These are phyloP conservation scores for Cryptus viduatorius DNA, from an alignment of 2,888 invertebrate genomes.

Conservation along the genomic window DNA sequence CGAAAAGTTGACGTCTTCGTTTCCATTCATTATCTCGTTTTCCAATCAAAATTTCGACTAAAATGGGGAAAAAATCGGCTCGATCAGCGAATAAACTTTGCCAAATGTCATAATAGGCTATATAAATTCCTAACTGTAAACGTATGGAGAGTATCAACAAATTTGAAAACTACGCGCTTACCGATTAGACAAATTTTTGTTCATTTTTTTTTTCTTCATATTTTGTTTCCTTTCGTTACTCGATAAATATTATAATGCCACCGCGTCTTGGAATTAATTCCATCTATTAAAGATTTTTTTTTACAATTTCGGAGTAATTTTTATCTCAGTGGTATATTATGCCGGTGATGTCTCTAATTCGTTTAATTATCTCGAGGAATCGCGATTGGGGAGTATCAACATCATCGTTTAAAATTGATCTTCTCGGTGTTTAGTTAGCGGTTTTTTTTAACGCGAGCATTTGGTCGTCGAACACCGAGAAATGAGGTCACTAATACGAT, in stretches of 20 bases:
- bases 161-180: constrained; percentile 76
- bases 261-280: constrained; percentile 52
- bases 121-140: constrained; percentile 71
- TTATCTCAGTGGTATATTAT: constrained; percentile 30
- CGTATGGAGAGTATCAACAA: constrained; percentile 81
- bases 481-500: background rate
- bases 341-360: constrained; percentile 1
- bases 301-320: constrained; percentile 50
- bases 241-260: constrained; percentile 60
- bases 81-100: constrained; percentile 77
- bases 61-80: constrained; percentile 35
- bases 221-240: constrained; percentile 39
- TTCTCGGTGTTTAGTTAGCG: background rate
- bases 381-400: background rate
- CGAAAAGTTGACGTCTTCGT: background rate
- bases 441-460: constrained; percentile 28
- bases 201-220: constrained; percentile 49
- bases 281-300: constrained; percentile 47
- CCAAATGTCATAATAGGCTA: constrained; percentile 78
- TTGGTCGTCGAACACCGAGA: background rate
- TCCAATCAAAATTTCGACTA: constrained; percentile 24
- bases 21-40: background rate
- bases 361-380: background rate
- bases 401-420: constrained; percentile 20
- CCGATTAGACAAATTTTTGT: constrained; percentile 72